Conservation (phyloP, 2,888 invertebrate genomes). For the Spatulosminthurus flaviceps region DNA sequence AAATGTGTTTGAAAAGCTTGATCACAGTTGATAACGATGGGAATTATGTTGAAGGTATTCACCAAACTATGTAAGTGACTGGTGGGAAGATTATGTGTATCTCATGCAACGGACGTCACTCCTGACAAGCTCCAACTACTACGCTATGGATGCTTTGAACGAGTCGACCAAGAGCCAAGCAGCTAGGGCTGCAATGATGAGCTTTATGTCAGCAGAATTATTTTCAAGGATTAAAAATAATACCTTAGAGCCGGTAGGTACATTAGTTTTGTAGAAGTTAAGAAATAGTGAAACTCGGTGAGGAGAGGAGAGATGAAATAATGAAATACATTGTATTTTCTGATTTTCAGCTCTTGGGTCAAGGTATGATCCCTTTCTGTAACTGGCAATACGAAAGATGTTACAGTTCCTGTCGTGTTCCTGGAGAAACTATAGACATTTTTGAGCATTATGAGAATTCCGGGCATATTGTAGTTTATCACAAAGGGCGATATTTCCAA, state of each 20-base stretch:
- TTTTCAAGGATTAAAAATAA: neutral
- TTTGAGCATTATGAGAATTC: slow-evolving; percentile 89
- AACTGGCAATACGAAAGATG: slow-evolving; percentile 98
- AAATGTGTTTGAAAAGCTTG: no score
- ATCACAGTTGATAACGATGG: no score
- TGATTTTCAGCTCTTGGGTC: slow-evolving; percentile 83
- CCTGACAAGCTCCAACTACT: slow-evolving; percentile 99
- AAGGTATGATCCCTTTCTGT: slow-evolving; percentile 92
- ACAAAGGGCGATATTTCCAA: slow-evolving; percentile 94
- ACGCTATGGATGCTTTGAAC: slow-evolving; percentile 88
- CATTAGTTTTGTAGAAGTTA: no score
- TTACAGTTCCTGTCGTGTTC: slow-evolving; percentile 95
- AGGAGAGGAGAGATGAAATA: no score
- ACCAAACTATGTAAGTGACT: slow-evolving; percentile 96
- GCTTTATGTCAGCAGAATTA: slow-evolving; percentile 74
- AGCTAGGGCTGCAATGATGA: slow-evolving; percentile 90
- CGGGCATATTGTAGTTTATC: slow-evolving; percentile 88
- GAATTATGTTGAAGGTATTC: slow-evolving; percentile 72
- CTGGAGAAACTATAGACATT: slow-evolving; percentile 91
- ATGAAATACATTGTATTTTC: no score
- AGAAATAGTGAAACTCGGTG: no score
- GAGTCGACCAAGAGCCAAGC: slow-evolving; percentile 79
- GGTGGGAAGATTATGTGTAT: slow-evolving; percentile 99
- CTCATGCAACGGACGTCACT: slow-evolving; percentile 92
- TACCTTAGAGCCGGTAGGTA: slow-evolving; percentile 82